A percentile compares a stretch with the other conserved stretches of the same genome.
These are phyloP conservation scores for Chlorospingus semifuscus DNA, from an alignment of 2,797 vertebrate species.

Conservation along the genomic window DNA sequence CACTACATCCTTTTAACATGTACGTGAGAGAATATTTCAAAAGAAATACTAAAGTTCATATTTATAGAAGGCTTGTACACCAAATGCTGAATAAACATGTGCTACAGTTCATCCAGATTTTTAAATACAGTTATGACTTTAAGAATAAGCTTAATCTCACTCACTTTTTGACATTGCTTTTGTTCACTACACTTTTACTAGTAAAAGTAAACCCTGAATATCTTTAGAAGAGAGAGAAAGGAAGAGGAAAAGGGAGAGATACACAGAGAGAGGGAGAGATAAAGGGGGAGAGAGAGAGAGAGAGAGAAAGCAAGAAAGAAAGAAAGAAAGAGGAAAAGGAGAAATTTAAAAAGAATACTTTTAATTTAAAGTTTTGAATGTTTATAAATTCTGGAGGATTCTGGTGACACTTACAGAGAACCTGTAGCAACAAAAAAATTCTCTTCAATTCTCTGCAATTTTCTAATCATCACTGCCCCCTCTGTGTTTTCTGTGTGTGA, in stretches of 20 bases:
- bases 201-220: neutral
- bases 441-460: neutral
- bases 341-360: accelerated
- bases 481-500: neutral
- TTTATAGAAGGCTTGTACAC: neutral
- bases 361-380: neutral
- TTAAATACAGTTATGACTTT: neutral
- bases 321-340: neutral
- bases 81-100: neutral
- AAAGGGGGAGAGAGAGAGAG: neutral
- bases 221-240: neutral
- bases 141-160: accelerated
- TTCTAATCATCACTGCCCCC: neutral
- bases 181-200: neutral
- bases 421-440: neutral
- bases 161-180: neutral
- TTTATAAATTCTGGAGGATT: neutral
- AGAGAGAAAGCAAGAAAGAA: neutral
- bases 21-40: neutral
- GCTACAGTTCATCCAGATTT: neutral
- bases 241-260: neutral
- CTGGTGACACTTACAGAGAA: neutral
- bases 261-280: accelerated
- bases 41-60: neutral
- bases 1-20: neutral